Evolutionary conservation across 1,140 invertebrate genomes (phyloP), one percentile per base, ranked within the genome.

Genomic region (Periplaneta americana): DNA sequence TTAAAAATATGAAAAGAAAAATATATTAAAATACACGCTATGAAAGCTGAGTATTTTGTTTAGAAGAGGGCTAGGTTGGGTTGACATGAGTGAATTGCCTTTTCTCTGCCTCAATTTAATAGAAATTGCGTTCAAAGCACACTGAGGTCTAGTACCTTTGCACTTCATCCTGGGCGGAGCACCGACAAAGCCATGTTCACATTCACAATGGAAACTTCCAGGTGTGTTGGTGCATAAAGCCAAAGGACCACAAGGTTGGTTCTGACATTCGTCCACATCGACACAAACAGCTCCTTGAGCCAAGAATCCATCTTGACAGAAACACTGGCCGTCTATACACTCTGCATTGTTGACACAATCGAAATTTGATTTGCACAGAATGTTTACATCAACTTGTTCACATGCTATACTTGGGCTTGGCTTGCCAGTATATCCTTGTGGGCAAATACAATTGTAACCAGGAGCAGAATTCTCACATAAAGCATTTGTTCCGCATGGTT

Each of bases 261-360:
- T 90, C 35, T 88, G 84, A 86, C 97, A 98, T 88, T 98, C 97
- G 85, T 98, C 92, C 13, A 97, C 88, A 85, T 97, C 96, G 31
- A 93, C 89, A 85, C 96, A 97, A 81, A 93, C 90, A 0, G 95
- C 93, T 57, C 94, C 93, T 77, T 92, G 91, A 1, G 96, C 93
- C 83, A 94, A 92, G 87, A 98, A 98, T 18, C 96, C 96, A 84
- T 95, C 92, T 86, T 95, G 93, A 85, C 98, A 99, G 88, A 96
- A 96, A 87, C 98, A 99, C 86, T 96, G 95, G 79, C 92, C 93
- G 85, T 97, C 94, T 48, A 95, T 91, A 85, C 96, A 98, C 87
- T 96, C 95, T 0, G 96, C 96, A 87, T 98, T 97, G 87, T 96
- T 97, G 28, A 96, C 96, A 86, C 96, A 98, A 85, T 98, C 96